phyloP scores from a whole-genome alignment of 2,113 vertebrate genomes.

The Xenus cinereus region DNA sequence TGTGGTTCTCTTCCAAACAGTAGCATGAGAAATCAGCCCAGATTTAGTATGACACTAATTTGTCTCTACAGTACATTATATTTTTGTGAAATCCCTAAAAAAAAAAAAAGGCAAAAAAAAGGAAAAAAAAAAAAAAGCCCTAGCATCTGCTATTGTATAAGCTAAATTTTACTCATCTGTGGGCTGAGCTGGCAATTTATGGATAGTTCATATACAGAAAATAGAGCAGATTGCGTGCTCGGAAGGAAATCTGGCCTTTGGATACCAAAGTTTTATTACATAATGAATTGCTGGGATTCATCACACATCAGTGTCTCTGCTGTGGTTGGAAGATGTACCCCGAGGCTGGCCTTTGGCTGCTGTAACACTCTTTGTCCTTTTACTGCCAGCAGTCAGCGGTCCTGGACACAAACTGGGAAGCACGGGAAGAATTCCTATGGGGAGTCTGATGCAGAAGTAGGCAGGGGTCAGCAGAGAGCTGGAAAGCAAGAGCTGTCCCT shows the following conservation, averaged over 20 bases:
- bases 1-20: too few species aligned
- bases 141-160: conserved; percentile 29
- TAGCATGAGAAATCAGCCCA: too few species aligned
- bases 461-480: neutral
- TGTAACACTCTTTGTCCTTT: neutral
- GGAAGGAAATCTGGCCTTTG: neutral
- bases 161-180: conserved; percentile 35
- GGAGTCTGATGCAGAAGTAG: neutral
- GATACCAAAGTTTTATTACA: neutral
- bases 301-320: neutral
- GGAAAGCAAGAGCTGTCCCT: neutral
- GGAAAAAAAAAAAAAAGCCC: neutral
- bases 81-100: conserved; percentile 13
- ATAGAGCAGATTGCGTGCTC: neutral
- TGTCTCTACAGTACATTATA: neutral
- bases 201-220: neutral
- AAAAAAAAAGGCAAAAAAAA: neutral
- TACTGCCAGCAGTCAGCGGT: neutral
- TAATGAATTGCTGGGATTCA: neutral
- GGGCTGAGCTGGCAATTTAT: conserved; percentile 24
- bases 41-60: conserved; percentile 43
- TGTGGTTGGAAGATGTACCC: neutral
- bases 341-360: neutral
- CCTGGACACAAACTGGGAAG: neutral
- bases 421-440: neutral